Evolutionary conservation across 2,888 invertebrate species (phyloP), one percentile per base, ranked within the genome.

Genomic region (Philonicus albiceps): DNA sequence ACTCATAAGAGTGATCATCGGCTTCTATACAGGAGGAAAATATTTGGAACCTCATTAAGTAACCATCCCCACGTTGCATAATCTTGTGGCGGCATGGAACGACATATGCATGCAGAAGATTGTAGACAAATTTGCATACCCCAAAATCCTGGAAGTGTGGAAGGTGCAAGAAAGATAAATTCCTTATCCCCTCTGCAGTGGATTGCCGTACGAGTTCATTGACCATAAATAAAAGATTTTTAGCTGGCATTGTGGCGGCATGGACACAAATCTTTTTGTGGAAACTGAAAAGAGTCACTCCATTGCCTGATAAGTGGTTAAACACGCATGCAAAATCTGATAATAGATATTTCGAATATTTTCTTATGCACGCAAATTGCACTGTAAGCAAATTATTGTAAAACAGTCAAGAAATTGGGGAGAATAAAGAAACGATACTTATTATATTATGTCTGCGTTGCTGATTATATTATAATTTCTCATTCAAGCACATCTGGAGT

Each of bases 11-110:
- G 27, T 78, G 78, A 78, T 49, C 49, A 30, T n/a, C 16, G 27
- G 27, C 78, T 78, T 78, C 4, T 78, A 5, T 13, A 49, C 27
- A 49, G 49, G 13, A 27, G n/a, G 49, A 49, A 78, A 49, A 78
- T 49, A 78, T 78, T 78, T 78, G 22, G 78, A n/a, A n/a, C 78
- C 78, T 78, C 78, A 78, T 78, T 78, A 78, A 78, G 49, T 78
- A 49, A 78, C 78, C 49, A 49, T 78, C 78, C 78, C 78, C 78
- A 78, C 43, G 27, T 78, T 78, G 78, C 78, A 78, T 78, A 78
- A 78, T 43, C 43, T 43, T 49, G 53, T 22, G 31, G 76, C 43
- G 49, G 43, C 49, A 49, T 43, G 37, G 78, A 30, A 16, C 49
- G 78, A 78, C 53, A 76, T n/a, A 78, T 53, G 78, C 78, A 49